phyloP scores from a whole-genome alignment of 2,113 vertebrate genomes.

The Muscicapa adusta region DNA sequence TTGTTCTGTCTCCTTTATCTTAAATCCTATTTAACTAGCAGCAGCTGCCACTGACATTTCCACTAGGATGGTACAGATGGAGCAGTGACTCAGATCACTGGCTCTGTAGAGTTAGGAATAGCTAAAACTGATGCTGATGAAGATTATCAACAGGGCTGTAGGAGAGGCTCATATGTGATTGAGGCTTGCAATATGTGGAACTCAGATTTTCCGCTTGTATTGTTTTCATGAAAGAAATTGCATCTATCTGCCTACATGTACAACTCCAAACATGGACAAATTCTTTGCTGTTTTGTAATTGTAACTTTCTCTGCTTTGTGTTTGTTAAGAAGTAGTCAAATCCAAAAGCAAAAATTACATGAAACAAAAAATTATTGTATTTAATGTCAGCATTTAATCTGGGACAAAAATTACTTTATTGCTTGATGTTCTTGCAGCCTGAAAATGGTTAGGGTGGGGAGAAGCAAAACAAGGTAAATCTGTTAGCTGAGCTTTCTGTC shows the following conservation, averaged over 20 bases:
- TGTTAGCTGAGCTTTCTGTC: not conserved
- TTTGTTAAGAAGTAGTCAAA: not conserved
- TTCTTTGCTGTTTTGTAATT: not conserved
- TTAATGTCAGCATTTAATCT: not conserved
- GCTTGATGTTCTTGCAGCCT: not conserved
- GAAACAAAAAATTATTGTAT: not conserved
- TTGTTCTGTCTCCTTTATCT: slow-evolving; percentile 38
- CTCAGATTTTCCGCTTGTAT: not conserved
- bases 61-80: slow-evolving; percentile 49
- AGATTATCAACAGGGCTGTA: not conserved
- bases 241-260: not conserved
- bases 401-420: not conserved
- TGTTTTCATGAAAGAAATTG: not conserved
- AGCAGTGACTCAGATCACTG: slow-evolving; percentile 52
- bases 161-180: not conserved
- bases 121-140: not conserved
- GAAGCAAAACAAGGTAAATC: not conserved
- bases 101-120: not conserved
- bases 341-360: not conserved
- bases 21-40: slow-evolving; percentile 48
- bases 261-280: not conserved
- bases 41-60: slow-evolving; percentile 54
- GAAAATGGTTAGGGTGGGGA: not conserved
- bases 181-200: not conserved
- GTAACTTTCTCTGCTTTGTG: not conserved